These are phyloP conservation scores for Zophobas morio DNA, from an alignment of 1,140 invertebrate species.

Conservation along the genomic window DNA sequence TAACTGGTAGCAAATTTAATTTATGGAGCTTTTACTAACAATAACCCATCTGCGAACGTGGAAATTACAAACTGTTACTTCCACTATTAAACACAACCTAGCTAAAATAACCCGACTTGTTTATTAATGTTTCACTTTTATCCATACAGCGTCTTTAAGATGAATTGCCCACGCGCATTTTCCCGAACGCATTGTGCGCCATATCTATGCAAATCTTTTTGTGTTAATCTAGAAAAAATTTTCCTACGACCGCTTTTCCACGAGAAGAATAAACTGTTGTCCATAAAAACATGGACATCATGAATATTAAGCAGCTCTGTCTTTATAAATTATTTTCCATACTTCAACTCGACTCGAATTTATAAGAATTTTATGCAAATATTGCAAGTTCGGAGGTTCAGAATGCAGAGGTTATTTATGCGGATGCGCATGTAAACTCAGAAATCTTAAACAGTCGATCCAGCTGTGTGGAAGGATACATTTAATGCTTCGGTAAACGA, in stretches of 20 bases:
- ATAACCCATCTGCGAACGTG: neutral
- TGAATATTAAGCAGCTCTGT: neutral
- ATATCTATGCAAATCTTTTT: no score
- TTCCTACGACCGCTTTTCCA: neutral
- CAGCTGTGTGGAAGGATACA: neutral
- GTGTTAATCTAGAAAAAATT: neutral
- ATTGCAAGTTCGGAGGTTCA: neutral
- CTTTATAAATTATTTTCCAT: neutral
- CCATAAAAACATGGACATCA: neutral
- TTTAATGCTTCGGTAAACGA: neutral
- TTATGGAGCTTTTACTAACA: neutral
- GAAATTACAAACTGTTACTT: no score
- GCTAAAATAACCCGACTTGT: no score
- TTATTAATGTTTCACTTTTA: no score
- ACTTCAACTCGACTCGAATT: neutral
- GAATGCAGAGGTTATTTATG: neutral
- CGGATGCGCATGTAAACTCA: slow-evolving; percentile 10
- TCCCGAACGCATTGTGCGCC: no score
- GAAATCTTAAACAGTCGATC: neutral
- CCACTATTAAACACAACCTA: no score
- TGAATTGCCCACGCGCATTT: no score
- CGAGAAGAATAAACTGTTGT: neutral
- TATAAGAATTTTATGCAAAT: slow-evolving; percentile 8
- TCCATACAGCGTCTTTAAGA: no score
- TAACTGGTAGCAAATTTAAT: neutral